phyloP scores from a whole-genome alignment of 92 coral and sea anemone genomes.

The Desmophyllum pertusum region DNA sequence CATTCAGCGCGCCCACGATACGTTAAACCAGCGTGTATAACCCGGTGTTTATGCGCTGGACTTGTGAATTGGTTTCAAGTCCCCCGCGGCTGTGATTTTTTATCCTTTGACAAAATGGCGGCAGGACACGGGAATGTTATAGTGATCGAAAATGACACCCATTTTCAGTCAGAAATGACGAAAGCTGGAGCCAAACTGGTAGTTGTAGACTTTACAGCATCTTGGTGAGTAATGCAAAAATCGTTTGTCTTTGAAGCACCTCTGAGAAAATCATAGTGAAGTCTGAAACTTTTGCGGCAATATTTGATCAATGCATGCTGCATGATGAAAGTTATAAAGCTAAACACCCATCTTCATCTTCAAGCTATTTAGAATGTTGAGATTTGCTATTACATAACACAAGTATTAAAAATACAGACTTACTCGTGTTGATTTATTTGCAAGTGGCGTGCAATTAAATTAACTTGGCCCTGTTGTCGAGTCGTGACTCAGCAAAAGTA shows the following conservation, averaged over 20 bases:
- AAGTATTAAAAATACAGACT: background rate
- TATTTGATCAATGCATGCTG: no score
- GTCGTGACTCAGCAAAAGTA: background rate
- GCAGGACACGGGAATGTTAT: conserved; percentile 68
- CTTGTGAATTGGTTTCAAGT: background rate
- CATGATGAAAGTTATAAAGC: no score
- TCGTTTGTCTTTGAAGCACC: background rate
- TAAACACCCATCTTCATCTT: no score
- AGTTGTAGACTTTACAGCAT: conserved; percentile 89
- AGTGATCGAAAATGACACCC: conserved; percentile 65
- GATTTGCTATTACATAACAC: no score
- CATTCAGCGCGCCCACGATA: conserved; percentile 38
- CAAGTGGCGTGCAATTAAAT: no score
- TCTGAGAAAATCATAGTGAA: background rate
- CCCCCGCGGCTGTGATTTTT: background rate
- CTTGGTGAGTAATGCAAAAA: conserved; percentile 73
- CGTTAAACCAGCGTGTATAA: background rate
- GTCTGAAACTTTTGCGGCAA: background rate
- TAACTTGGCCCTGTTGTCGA: background rate
- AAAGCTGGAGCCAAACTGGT: conserved; percentile 84
- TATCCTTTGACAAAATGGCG: conserved; percentile 69
- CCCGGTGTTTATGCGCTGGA: background rate
- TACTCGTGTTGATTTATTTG: background rate
- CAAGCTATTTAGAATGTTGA: no score
- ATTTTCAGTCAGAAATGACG: conserved; percentile 80